Percentiles rank a stretch among this genome's conserved stretches.
Evolutionary conservation across 2,888 invertebrate species (phyloP).

Genomic region (Subacronicta megacephala): DNA sequence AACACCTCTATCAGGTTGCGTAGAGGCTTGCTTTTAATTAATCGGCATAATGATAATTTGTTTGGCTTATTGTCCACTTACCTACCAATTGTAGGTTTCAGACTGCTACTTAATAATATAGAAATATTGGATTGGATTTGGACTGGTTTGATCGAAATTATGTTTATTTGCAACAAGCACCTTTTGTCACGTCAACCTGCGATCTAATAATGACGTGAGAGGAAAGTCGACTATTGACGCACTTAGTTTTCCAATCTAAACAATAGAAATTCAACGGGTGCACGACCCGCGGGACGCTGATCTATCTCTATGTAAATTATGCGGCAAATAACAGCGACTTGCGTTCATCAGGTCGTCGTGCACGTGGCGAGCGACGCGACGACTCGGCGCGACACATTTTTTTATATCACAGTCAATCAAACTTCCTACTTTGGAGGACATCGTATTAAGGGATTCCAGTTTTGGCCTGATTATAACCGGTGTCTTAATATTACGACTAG

Average conservation of each 20-base stretch:
- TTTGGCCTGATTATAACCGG: conserved; percentile 44
- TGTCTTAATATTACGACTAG: conserved; percentile 19
- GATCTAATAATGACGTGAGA: conserved; percentile 83
- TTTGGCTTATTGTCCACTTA: neutral
- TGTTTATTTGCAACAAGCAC: conserved; percentile 24
- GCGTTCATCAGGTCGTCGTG: conserved; percentile 76
- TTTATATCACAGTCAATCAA: conserved; percentile 60
- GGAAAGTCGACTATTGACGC: conserved; percentile 82
- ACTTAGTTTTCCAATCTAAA: conserved; percentile 90
- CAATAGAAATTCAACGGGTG: conserved; percentile 90
- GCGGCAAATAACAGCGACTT: conserved; percentile 85
- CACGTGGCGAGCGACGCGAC: conserved; percentile 67
- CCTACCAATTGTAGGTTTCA: neutral
- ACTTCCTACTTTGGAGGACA: conserved; percentile 51
- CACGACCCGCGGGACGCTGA: conserved; percentile 84
- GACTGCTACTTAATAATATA: too few species aligned
- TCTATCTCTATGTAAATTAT: conserved; percentile 90
- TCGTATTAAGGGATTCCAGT: conserved; percentile 58
- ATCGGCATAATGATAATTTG: conserved; percentile 42
- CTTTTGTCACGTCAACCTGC: conserved; percentile 66
- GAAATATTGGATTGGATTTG: neutral
- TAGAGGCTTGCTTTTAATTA: conserved; percentile 67
- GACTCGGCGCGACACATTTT: conserved; percentile 59
- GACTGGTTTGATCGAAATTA: conserved; percentile 6
- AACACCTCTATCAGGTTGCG: conserved; percentile 64